Evolutionary conservation across 2,113 vertebrate genomes (phyloP).

Genomic region (Phyllostomus discolor): DNA sequence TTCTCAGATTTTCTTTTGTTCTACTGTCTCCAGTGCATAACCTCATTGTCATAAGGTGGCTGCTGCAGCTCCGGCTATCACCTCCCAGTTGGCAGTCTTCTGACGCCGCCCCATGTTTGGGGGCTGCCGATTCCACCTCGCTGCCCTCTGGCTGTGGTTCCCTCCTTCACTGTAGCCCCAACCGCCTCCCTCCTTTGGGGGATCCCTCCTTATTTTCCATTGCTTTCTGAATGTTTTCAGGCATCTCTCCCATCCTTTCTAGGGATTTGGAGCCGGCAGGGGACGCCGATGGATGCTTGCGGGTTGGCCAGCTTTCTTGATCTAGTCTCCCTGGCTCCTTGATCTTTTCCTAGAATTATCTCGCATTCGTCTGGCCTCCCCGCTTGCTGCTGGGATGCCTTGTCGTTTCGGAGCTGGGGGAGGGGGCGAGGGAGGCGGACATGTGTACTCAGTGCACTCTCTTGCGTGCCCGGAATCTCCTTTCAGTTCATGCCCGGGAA

Average conservation of each 20-base stretch:
- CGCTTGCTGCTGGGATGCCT: not conserved
- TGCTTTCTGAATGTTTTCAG: not conserved
- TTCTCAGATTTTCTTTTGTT: not conserved
- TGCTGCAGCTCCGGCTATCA: not conserved
- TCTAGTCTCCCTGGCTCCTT: not conserved
- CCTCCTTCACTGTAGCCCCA: not conserved
- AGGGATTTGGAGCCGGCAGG: not conserved
- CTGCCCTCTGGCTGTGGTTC: not conserved
- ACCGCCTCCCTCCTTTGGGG: not conserved
- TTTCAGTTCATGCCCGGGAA: constrained; percentile 82
- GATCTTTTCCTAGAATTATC: constrained; percentile 15
- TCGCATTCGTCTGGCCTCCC: not conserved
- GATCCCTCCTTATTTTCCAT: not conserved
- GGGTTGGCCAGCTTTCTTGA: not conserved
- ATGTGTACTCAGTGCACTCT: accelerated
- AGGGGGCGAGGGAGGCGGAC: accelerated
- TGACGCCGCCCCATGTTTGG: not conserved
- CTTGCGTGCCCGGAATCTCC: not conserved
- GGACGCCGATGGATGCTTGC: not conserved
- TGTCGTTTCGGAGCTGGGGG: accelerated
- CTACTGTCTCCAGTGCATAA: not conserved
- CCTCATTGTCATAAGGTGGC: not conserved
- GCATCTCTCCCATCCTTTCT: not conserved
- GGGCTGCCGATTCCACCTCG: not conserved
- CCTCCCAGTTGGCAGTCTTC: not conserved